These are phyloP conservation scores for Drosophila nigricruria DNA, from an alignment of 2,888 invertebrate genomes.

Conservation along the genomic window DNA sequence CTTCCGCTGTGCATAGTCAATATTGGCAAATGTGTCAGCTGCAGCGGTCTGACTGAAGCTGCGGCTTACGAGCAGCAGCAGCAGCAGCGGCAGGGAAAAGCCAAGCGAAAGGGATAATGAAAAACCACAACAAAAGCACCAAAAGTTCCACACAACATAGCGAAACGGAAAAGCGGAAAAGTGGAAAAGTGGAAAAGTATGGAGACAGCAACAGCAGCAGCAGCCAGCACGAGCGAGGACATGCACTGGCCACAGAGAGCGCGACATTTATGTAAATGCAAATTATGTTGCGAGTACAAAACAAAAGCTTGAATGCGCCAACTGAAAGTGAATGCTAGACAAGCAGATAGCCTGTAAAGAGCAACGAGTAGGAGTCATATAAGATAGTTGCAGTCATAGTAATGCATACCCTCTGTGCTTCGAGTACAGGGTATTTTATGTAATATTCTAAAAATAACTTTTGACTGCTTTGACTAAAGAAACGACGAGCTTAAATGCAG, in stretches of 20 bases:
- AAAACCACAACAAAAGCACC: slow-evolving; percentile 81
- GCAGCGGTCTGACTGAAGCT: slow-evolving; percentile 53
- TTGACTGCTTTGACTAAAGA: neutral
- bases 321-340: neutral
- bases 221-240: slow-evolving; percentile 37
- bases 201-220: slow-evolving; percentile 25
- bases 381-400: neutral
- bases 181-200: slow-evolving; percentile 7
- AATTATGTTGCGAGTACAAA: slow-evolving; percentile 35
- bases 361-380: neutral
- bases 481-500: neutral
- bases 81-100: slow-evolving; percentile 40
- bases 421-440: no score
- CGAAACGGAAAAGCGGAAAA: slow-evolving; percentile 32
- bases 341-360: slow-evolving; percentile 1
- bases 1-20: slow-evolving; percentile 68
- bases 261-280: slow-evolving; percentile 45
- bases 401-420: neutral
- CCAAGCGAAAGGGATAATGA: slow-evolving; percentile 76
- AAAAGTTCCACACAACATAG: slow-evolving; percentile 58
- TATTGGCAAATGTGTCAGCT: slow-evolving; percentile 80
- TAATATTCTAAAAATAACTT: neutral
- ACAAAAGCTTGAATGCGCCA: slow-evolving; percentile 10
- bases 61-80: slow-evolving; percentile 55
- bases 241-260: slow-evolving; percentile 33